Percentiles rank a stretch among this genome's conserved stretches.
These are phyloP conservation scores for Platalea minor DNA, from an alignment of 2,797 vertebrate genomes.

Conservation along the genomic window DNA sequence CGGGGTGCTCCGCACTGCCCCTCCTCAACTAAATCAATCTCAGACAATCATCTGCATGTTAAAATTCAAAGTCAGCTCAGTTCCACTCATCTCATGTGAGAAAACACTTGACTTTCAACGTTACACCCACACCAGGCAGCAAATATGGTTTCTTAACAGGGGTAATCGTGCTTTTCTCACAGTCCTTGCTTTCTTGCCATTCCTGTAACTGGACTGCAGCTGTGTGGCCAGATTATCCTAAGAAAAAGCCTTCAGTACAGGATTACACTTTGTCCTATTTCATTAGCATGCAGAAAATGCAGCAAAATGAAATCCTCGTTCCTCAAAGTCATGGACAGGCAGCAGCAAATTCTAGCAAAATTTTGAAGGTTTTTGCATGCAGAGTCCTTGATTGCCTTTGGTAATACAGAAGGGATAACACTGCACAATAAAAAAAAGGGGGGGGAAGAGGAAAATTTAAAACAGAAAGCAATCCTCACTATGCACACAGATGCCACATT, in stretches of 20 bases:
- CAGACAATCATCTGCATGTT: fast-evolving
- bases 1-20: fast-evolving
- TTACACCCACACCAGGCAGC: background rate
- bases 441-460: background rate
- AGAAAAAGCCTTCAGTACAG: background rate
- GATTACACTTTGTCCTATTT: background rate
- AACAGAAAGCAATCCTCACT: background rate
- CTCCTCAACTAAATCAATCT: fast-evolving
- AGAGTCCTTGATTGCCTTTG: background rate
- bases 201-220: background rate
- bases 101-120: background rate
- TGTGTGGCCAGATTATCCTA: background rate
- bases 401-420: background rate
- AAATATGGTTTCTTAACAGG: background rate
- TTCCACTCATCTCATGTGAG: background rate
- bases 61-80: background rate
- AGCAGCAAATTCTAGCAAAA: background rate
- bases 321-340: background rate
- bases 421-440: background rate
- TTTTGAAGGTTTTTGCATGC: background rate
- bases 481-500: background rate
- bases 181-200: background rate
- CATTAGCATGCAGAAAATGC: background rate
- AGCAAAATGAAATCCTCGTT: background rate
- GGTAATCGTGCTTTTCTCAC: fast-evolving